Evolutionary conservation across 2,797 vertebrate genomes (phyloP).

Genomic region (Chelonia mydas): DNA sequence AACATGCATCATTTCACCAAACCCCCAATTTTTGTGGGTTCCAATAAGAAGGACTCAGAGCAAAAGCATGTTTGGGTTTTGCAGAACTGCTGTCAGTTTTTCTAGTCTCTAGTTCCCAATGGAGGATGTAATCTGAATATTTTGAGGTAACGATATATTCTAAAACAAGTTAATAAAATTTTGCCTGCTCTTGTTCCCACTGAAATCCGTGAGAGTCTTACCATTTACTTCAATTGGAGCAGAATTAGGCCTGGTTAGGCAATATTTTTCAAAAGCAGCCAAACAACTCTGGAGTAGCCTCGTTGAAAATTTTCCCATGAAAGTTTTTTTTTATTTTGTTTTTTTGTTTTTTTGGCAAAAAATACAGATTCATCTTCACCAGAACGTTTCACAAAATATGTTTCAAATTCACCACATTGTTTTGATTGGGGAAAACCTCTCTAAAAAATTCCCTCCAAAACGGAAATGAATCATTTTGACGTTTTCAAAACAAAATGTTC

Average conservation of each 20-base stretch:
- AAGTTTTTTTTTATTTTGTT: background rate
- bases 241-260: background rate
- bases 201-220: background rate
- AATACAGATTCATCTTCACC: background rate
- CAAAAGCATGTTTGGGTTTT: background rate
- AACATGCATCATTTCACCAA: background rate
- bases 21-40: background rate
- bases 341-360: background rate
- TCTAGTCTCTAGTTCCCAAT: background rate
- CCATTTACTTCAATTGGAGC: background rate
- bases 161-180: background rate
- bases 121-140: background rate
- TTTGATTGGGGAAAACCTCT: background rate
- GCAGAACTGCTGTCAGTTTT: background rate
- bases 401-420: background rate
- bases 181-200: background rate
- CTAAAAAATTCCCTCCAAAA: rapidly evolving
- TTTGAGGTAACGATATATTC: background rate
- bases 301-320: background rate
- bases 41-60: background rate
- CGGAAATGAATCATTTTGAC: background rate
- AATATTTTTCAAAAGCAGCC: background rate
- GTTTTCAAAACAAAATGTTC: background rate
- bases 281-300: background rate
- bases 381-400: background rate